Conservation (phyloP, 2,797 vertebrate genomes). For the Phyllotis vaccarum region DNA sequence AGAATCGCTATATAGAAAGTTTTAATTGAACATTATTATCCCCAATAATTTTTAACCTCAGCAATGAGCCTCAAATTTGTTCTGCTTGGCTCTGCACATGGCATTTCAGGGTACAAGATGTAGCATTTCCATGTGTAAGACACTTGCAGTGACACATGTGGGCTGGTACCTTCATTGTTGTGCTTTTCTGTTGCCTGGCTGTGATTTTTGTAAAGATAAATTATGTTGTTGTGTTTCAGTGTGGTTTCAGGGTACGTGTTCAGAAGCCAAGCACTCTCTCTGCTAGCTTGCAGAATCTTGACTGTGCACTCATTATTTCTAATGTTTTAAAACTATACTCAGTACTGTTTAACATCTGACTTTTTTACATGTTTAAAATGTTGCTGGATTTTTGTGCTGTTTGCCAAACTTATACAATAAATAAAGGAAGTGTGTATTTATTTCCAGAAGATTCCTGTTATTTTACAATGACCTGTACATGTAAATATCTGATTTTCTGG, state of each 20-base stretch:
- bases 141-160: constrained; percentile 57
- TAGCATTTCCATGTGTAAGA: constrained; percentile 58
- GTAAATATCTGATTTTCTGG: constrained; percentile 55
- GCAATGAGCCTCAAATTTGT: constrained; percentile 70
- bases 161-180: constrained; percentile 77
- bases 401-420: constrained; percentile 84
- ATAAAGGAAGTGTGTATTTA: constrained; percentile 83
- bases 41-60: constrained; percentile 68
- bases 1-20: constrained; percentile 69
- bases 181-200: constrained; percentile 78
- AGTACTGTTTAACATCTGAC: constrained; percentile 77
- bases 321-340: constrained; percentile 62
- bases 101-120: constrained; percentile 77
- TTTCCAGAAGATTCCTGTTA: constrained; percentile 79
- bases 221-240: constrained; percentile 66
- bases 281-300: constrained; percentile 76
- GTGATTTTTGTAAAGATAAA: constrained; percentile 79
- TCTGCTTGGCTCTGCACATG: constrained; percentile 79
- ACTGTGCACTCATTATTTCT: constrained; percentile 77
- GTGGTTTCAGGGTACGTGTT: constrained; percentile 69
- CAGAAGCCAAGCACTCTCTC: constrained; percentile 71
- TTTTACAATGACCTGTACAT: constrained; percentile 56
- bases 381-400: constrained; percentile 85
- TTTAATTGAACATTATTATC: constrained; percentile 77
- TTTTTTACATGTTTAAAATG: constrained; percentile 83